Conservation (phyloP, 2,888 invertebrate species). For the Phorcus lineatus region DNA sequence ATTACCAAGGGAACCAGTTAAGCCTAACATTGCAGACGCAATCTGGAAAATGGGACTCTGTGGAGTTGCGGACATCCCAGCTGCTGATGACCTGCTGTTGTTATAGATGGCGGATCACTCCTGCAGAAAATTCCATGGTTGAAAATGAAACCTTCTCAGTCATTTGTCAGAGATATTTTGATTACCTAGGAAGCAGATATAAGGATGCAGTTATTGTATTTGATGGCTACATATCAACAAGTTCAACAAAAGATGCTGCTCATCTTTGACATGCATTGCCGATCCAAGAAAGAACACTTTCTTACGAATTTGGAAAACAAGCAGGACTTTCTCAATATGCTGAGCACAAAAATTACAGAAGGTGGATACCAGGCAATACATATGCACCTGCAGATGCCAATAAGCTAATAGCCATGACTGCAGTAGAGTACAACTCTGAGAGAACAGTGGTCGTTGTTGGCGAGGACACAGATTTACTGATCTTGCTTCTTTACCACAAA, state of each 20-base stretch:
- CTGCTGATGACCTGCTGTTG: background rate
- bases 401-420: background rate
- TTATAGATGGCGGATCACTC: background rate
- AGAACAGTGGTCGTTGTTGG: background rate
- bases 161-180: background rate
- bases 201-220: background rate
- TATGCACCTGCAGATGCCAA: background rate
- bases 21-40: background rate
- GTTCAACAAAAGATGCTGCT: background rate
- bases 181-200: background rate
- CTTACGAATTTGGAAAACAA: background rate
- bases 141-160: background rate
- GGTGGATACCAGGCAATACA: background rate
- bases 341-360: background rate
- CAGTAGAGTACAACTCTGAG: background rate
- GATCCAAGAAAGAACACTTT: background rate
- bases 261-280: background rate
- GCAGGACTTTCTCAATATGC: background rate
- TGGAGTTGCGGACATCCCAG: background rate
- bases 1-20: background rate
- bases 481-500: background rate
- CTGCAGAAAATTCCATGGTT: background rate
- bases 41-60: background rate
- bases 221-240: background rate
- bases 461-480: background rate